Percentiles rank a stretch among this genome's conserved stretches.
Evolutionary conservation across 2,113 vertebrate species (phyloP).

Genomic region (Delphinapterus leucas): DNA sequence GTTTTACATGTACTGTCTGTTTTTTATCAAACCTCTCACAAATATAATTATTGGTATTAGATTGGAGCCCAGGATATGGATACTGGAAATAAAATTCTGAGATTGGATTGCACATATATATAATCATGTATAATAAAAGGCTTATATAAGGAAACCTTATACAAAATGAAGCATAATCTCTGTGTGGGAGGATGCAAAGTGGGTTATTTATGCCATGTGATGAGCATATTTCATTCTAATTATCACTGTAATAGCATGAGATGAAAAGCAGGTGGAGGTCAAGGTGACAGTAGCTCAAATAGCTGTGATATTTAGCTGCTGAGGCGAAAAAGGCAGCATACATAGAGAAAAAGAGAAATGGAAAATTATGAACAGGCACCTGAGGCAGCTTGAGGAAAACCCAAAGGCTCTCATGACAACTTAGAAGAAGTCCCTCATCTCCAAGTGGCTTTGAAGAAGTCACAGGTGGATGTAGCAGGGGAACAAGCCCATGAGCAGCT

Average conservation of each 20-base stretch:
- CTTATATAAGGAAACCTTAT: too few relatives aligned
- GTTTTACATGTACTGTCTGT: neutral
- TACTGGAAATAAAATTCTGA: neutral
- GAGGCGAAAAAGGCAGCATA: neutral
- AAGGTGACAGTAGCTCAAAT: neutral
- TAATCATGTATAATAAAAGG: too few relatives aligned
- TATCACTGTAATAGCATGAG: too few relatives aligned
- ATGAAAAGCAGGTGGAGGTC: rapidly evolving
- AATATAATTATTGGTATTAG: neutral
- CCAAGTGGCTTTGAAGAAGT: neutral
- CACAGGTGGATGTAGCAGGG: neutral
- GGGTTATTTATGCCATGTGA: rapidly evolving
- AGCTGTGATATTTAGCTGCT: neutral
- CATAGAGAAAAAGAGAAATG: rapidly evolving
- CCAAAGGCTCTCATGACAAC: rapidly evolving
- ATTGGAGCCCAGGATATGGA: neutral
- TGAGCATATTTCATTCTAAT: neutral
- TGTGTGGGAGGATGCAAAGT: neutral
- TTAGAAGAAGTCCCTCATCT: neutral
- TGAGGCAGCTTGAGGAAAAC: neutral
- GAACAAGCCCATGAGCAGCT: rapidly evolving
- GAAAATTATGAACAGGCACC: rapidly evolving
- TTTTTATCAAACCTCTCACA: neutral
- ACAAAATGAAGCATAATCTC: neutral
- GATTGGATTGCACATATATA: neutral